These are phyloP conservation scores for Choristoneura rosaceana DNA, from an alignment of 2,888 invertebrate species.

Conservation along the genomic window DNA sequence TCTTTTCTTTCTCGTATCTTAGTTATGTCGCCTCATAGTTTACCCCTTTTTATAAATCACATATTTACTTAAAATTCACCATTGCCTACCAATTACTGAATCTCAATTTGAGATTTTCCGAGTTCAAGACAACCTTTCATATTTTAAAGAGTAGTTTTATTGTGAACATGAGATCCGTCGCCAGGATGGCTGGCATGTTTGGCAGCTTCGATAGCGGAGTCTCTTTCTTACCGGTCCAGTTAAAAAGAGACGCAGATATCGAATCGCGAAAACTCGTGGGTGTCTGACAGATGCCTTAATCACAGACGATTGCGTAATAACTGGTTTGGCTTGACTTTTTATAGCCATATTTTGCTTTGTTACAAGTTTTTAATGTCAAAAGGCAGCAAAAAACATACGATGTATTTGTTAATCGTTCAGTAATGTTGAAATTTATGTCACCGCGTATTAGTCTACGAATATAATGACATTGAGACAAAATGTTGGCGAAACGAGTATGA, in stretches of 20 bases:
- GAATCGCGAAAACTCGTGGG: background rate
- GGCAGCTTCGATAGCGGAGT: background rate
- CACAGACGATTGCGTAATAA: constrained; percentile 59
- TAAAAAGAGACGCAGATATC: background rate
- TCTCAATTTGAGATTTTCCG: constrained; percentile 14
- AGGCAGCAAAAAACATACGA: constrained; percentile 50
- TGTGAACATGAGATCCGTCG: constrained; percentile 47
- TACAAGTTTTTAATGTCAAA: constrained; percentile 60
- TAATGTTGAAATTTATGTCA: constrained; percentile 43
- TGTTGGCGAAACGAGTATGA: background rate
- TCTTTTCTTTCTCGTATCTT: no score
- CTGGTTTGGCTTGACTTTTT: constrained; percentile 63
- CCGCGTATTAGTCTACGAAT: constrained; percentile 12
- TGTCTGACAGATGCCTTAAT: constrained; percentile 60
- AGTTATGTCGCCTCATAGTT: background rate
- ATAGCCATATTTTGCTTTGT: constrained; percentile 63
- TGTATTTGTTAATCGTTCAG: constrained; percentile 37
- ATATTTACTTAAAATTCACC: background rate
- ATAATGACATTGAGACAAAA: constrained; percentile 6
- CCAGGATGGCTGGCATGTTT: constrained; percentile 29
- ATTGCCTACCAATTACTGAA: background rate
- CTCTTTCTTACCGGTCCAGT: background rate
- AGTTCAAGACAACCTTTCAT: constrained; percentile 51
- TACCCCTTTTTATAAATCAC: background rate
- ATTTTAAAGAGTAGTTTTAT: constrained; percentile 45